phyloP scores from a whole-genome alignment of 2,888 invertebrate species.

The Leptopilina syphax region DNA sequence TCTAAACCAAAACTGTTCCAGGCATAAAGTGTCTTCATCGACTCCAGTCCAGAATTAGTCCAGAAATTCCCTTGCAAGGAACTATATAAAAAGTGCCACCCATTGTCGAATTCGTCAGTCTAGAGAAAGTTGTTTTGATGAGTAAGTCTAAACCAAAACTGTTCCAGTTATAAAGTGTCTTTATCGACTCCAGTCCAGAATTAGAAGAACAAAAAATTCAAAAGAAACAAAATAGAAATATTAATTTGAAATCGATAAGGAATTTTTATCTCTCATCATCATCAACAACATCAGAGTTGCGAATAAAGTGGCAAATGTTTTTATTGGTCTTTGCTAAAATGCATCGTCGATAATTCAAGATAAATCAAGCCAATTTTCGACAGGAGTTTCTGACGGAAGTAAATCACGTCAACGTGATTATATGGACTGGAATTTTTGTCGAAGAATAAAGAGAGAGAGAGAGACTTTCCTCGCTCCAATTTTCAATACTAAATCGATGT shows the following conservation, averaged over 20 bases:
- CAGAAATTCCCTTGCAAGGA: no score
- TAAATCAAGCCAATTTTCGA: constrained; percentile 31
- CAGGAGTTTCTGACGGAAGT: constrained; percentile 29
- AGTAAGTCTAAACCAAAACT: no score
- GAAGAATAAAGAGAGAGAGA: no score
- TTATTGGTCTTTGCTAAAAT: constrained; percentile 1
- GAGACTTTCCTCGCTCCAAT: not conserved
- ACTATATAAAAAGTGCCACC: no score
- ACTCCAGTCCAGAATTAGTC: no score
- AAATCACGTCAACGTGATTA: constrained; percentile 32
- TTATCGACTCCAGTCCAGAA: no score
- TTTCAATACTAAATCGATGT: constrained; percentile 35
- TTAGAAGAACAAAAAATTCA: no score
- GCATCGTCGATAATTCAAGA: constrained; percentile 25
- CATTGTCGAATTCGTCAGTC: no score
- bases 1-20: no score
- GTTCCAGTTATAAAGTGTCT: no score
- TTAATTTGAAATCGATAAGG: not conserved
- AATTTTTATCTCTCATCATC: not conserved
- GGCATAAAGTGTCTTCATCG: no score
- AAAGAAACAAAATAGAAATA: not conserved
- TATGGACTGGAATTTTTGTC: constrained; percentile 14
- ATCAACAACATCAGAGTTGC: not conserved
- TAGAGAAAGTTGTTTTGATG: no score
- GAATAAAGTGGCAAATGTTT: not conserved